These are phyloP conservation scores for Campoletis sonorensis DNA, from an alignment of 1,140 invertebrate genomes.

Conservation along the genomic window DNA sequence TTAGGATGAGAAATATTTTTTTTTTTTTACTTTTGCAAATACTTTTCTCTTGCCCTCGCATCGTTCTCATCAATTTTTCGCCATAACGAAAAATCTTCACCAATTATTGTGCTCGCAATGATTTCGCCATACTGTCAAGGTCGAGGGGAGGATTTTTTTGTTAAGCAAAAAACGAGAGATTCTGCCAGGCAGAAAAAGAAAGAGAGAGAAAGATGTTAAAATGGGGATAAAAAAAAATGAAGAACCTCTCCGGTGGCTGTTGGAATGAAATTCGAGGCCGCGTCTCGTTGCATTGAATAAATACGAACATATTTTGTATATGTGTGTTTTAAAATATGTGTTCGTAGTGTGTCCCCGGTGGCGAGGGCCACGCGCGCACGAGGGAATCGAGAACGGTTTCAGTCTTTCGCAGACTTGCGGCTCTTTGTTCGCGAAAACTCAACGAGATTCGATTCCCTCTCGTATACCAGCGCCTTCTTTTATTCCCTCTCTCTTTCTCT, in stretches of 20 bases:
- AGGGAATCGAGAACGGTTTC: slow-evolving; percentile 28
- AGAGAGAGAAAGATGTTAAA: background rate
- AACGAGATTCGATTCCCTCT: slow-evolving; percentile 12
- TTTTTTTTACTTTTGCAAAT: too few species aligned
- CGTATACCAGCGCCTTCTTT: background rate
- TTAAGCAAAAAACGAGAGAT: background rate
- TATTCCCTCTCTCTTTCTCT: background rate
- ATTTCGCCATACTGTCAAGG: too few species aligned
- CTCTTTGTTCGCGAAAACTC: slow-evolving; percentile 29
- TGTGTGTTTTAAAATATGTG: background rate
- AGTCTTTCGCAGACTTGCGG: slow-evolving; percentile 6
- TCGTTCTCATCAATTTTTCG: too few species aligned
- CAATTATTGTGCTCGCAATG: too few species aligned
- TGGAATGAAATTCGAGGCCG: slow-evolving; percentile 4
- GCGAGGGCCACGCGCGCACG: slow-evolving; percentile 7
- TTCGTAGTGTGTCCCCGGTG: background rate
- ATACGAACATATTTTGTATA: background rate
- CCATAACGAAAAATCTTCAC: too few species aligned
- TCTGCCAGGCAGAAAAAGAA: background rate
- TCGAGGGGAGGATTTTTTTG: background rate
- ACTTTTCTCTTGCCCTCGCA: too few species aligned
- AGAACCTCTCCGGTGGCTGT: background rate
- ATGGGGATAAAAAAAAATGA: background rate
- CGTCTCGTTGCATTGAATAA: background rate
- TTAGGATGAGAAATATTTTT: too few species aligned